Evolutionary conservation across 2,888 invertebrate genomes (phyloP).

Genomic region (Balanococcus diminutus): DNA sequence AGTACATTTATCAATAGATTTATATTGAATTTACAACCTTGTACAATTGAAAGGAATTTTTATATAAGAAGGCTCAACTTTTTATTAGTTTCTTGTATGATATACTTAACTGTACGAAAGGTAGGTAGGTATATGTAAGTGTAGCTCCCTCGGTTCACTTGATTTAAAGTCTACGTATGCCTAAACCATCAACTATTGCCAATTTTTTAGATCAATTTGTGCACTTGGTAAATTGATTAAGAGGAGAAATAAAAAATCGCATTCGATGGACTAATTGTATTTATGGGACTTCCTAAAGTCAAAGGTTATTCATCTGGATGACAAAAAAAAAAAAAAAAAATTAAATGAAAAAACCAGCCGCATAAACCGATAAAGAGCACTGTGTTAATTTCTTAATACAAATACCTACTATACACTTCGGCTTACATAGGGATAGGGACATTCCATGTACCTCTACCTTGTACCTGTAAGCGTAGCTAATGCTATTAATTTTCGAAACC

Average conservation of each 20-base stretch:
- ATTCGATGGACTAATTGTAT: neutral
- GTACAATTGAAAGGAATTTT: conserved; percentile 32
- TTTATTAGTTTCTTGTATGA: conserved; percentile 25
- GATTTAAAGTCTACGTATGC: neutral
- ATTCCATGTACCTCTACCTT: neutral
- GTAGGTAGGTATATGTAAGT: neutral
- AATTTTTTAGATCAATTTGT: neutral
- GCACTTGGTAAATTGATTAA: too few species aligned
- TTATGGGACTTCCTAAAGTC: conserved; percentile 42
- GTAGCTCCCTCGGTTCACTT: neutral
- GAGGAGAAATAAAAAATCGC: neutral
- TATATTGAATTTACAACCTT: conserved; percentile 23
- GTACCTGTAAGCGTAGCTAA: neutral
- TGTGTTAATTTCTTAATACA: neutral
- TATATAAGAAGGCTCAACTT: conserved; percentile 34
- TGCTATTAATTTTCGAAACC: conserved; percentile 48
- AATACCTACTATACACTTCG: conserved; percentile 4
- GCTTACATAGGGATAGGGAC: too few species aligned
- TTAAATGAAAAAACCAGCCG: neutral
- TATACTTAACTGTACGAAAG: too few species aligned
- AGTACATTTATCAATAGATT: conserved; percentile 10
- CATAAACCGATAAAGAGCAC: neutral
- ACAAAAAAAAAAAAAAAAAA: neutral
- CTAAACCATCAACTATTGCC: neutral
- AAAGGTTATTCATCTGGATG: conserved; percentile 6